Conservation (phyloP, 2,113 vertebrate genomes). For the Dromaius novaehollandiae region DNA sequence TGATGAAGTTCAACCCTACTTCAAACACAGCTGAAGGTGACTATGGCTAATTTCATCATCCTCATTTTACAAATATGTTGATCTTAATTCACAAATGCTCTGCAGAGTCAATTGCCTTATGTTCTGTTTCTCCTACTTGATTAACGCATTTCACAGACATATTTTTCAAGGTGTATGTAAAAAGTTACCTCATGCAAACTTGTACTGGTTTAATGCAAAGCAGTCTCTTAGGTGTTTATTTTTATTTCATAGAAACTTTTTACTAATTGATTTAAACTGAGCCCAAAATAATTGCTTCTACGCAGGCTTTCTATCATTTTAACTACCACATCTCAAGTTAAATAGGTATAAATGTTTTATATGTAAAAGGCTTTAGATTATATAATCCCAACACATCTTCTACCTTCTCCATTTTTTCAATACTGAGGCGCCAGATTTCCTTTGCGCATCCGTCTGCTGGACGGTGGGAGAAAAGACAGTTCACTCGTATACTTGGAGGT, state of each 20-base stretch:
- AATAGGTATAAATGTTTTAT: neutral
- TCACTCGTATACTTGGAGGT: neutral
- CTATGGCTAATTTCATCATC: neutral
- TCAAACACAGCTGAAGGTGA: slow-evolving; percentile 13
- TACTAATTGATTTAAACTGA: neutral
- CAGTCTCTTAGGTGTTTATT: neutral
- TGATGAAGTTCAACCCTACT: neutral
- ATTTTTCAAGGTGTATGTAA: neutral
- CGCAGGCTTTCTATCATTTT: neutral
- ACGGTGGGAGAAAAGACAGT: neutral
- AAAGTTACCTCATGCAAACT: neutral
- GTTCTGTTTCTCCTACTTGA: neutral
- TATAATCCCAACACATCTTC: neutral
- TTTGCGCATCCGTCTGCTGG: neutral
- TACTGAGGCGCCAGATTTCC: neutral
- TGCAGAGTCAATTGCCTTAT: neutral
- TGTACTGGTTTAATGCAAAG: neutral
- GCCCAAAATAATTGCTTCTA: slow-evolving; percentile 5
- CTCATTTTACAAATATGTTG: neutral
- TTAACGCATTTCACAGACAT: neutral
- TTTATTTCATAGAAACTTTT: neutral
- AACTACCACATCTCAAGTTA: neutral
- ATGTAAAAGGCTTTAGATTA: neutral
- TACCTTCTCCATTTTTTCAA: neutral
- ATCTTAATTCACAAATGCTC: slow-evolving; percentile 2